Evolutionary conservation across 2,888 invertebrate species (phyloP).

Genomic region (Euplexia lucipara): DNA sequence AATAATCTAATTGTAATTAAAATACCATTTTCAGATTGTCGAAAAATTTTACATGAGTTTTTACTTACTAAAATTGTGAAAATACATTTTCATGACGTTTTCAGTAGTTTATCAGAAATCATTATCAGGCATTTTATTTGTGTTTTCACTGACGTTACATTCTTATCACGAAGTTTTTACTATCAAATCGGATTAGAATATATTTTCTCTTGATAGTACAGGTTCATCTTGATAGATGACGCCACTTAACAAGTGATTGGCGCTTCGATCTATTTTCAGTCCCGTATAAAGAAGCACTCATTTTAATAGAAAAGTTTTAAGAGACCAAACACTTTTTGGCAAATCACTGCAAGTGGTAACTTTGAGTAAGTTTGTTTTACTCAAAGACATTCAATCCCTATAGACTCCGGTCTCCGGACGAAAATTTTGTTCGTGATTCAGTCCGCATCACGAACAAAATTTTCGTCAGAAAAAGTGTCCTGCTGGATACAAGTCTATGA

Average conservation of each 20-base stretch:
- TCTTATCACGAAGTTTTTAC: constrained; percentile 5
- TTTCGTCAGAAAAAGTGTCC: no score
- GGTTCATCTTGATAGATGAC: not conserved
- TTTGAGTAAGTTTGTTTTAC: no score
- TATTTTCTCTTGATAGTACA: constrained; percentile 8
- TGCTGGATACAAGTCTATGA: no score
- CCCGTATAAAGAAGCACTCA: no score
- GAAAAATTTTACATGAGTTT: constrained; percentile 26
- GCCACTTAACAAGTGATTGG: not conserved
- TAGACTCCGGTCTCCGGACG: no score
- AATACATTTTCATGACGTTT: not conserved
- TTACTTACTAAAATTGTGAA: constrained; percentile 21
- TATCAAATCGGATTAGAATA: not conserved
- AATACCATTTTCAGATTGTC: not conserved
- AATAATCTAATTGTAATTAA: constrained; percentile 35
- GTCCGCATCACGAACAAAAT: no score
- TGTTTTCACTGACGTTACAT: not conserved
- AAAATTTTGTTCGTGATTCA: no score
- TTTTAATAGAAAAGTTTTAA: not conserved
- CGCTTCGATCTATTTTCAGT: no score
- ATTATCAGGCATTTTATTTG: not conserved
- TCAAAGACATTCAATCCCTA: no score
- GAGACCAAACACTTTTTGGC: no score
- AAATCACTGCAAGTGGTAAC: no score
- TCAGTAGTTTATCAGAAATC: not conserved